Conservation (phyloP, 2,797 vertebrate genomes). For the Pogoniulus pusillus region DNA sequence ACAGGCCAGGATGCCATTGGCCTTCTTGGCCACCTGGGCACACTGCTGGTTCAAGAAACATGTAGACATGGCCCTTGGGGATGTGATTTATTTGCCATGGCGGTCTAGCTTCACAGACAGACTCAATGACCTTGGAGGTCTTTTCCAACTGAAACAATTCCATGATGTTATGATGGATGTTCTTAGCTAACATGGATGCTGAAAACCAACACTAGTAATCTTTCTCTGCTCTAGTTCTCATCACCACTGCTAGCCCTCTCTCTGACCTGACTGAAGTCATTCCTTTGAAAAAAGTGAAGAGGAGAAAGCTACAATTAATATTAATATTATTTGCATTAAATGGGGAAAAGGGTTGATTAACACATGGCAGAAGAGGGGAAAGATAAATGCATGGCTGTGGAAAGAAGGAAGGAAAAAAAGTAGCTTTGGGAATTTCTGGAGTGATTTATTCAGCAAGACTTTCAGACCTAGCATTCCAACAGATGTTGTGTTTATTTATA, state of each 20-base stretch:
- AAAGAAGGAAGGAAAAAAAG: background rate
- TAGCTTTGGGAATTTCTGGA: slow-evolving; percentile 36
- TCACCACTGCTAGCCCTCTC: background rate
- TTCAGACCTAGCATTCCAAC: slow-evolving; percentile 17
- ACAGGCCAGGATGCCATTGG: too few species aligned
- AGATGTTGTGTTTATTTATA: slow-evolving; percentile 63
- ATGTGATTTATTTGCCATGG: too few species aligned
- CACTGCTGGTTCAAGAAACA: too few species aligned
- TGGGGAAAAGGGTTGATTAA: background rate
- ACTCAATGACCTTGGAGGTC: too few species aligned
- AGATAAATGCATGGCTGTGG: background rate
- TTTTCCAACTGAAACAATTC: too few species aligned
- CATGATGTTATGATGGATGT: too few species aligned
- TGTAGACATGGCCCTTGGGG: too few species aligned
- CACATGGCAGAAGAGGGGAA: background rate
- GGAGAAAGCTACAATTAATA: background rate
- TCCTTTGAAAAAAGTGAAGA: background rate
- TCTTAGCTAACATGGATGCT: background rate
- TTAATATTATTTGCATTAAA: background rate
- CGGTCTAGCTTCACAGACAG: too few species aligned
- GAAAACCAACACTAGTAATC: background rate
- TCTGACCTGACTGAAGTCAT: background rate
- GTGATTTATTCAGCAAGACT: slow-evolving; percentile 42
- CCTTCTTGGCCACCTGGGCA: too few species aligned
- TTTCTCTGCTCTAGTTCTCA: background rate